These are phyloP conservation scores for Dinothrombium tinctorium DNA, from an alignment of 1,140 invertebrate genomes.

Conservation along the genomic window DNA sequence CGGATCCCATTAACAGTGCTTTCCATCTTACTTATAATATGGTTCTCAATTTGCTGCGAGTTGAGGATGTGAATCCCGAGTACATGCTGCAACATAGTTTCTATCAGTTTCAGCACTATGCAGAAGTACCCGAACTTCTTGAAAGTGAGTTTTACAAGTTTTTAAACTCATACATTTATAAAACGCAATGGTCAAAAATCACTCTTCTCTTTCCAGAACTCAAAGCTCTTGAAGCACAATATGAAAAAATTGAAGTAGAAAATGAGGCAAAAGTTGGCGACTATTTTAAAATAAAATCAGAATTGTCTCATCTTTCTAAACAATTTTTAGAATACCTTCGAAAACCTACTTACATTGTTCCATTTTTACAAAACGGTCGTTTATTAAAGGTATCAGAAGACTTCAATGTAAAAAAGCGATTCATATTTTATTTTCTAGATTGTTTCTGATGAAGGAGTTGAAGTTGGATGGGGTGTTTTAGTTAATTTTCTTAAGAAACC, in stretches of 20 bases:
- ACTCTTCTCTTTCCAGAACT: conserved; percentile 43
- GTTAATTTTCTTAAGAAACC: conserved; percentile 65
- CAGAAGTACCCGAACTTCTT: conserved; percentile 63
- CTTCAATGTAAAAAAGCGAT: conserved; percentile 1
- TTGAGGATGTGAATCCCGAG: conserved; percentile 98
- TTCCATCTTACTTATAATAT: conserved; percentile 99
- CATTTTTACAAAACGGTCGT: conserved; percentile 79
- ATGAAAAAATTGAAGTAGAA: conserved; percentile 26
- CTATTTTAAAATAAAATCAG: conserved; percentile 60
- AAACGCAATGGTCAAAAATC: too few relatives aligned
- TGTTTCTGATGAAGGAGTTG: conserved; percentile 56
- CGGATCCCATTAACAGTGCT: conserved; percentile 92
- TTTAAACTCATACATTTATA: too few relatives aligned
- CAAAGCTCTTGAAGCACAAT: conserved; percentile 38
- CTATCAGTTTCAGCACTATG: conserved; percentile 97
- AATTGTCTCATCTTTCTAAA: conserved; percentile 43
- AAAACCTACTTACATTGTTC: conserved; percentile 62
- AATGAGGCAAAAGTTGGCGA: conserved; percentile 49
- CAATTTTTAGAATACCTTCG: conserved; percentile 56
- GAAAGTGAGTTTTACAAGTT: conserved; percentile 43
- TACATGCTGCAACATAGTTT: conserved; percentile 97
- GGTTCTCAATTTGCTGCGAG: conserved; percentile 81
- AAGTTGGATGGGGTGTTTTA: conserved; percentile 89
- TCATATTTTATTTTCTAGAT: conserved; percentile 19
- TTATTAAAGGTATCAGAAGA: conserved; percentile 46